Percentiles rank a stretch among this genome's conserved stretches.
phyloP scores from a whole-genome alignment of 2,888 invertebrate genomes.

The Orchestes rusci region DNA sequence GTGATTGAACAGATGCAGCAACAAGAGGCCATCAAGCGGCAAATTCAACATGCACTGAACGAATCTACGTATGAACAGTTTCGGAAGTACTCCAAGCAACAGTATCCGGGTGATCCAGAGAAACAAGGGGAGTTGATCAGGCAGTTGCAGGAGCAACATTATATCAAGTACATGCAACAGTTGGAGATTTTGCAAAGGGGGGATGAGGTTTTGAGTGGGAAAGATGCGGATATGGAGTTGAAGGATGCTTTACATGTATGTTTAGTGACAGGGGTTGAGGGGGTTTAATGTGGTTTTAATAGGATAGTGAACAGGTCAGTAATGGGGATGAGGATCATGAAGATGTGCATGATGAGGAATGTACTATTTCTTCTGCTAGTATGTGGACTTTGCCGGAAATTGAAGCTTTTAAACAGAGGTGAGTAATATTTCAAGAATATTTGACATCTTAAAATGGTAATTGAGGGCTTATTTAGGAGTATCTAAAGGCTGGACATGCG shows the following conservation, averaged over 20 bases:
- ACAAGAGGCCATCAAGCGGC: slow-evolving; percentile 60
- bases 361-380: slow-evolving; percentile 57
- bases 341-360: slow-evolving; percentile 28
- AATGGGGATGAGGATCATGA: too few species aligned
- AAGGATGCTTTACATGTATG: too few species aligned
- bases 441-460: too few species aligned
- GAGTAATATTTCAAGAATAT: slow-evolving; percentile 3
- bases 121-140: slow-evolving; percentile 90
- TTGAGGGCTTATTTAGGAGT: too few species aligned
- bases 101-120: slow-evolving; percentile 74
- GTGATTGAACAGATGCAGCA: slow-evolving; percentile 53
- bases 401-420: slow-evolving; percentile 75
- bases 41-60: slow-evolving; percentile 94
- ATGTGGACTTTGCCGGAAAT: slow-evolving; percentile 95
- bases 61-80: slow-evolving; percentile 90
- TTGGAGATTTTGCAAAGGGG: slow-evolving; percentile 52
- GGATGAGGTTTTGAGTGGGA: slow-evolving; percentile 32
- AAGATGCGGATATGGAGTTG: slow-evolving; percentile 3
- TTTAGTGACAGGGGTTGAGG: too few species aligned
- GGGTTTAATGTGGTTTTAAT: too few species aligned
- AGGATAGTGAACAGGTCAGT: neutral
- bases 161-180: slow-evolving; percentile 98
- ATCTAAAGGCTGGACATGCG: too few species aligned
- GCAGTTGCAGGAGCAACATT: slow-evolving; percentile 97
- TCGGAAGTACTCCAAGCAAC: slow-evolving; percentile 86